A percentile compares a stretch with the other conserved stretches of the same genome.
Conservation (phyloP, 1,140 invertebrate species). For the Sitobion miscanthi region DNA sequence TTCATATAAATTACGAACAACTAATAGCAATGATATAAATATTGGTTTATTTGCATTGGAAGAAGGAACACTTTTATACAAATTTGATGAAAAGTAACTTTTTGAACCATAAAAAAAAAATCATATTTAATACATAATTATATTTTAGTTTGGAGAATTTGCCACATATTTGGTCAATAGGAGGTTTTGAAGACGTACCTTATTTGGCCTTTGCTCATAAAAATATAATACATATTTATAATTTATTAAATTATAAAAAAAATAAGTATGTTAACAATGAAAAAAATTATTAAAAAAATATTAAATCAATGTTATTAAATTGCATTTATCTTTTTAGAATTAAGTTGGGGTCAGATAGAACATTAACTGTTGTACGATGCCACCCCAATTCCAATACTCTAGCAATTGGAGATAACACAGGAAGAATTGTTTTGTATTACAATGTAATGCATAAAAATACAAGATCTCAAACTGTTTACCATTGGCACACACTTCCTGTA, state of each 20-base stretch:
- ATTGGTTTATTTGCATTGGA: constrained; percentile 50
- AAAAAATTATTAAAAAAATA: constrained; percentile 54
- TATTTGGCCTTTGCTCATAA: constrained; percentile 59
- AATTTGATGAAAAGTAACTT: constrained; percentile 43
- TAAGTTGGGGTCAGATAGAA: constrained; percentile 63
- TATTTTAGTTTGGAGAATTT: constrained; percentile 40
- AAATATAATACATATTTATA: constrained; percentile 61
- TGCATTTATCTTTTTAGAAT: constrained; percentile 59
- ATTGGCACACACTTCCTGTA: constrained; percentile 83
- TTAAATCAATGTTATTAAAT: background rate
- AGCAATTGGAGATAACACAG: constrained; percentile 74
- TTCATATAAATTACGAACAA: constrained; percentile 12
- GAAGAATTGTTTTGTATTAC: constrained; percentile 71
- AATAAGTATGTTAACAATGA: constrained; percentile 57
- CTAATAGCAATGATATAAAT: constrained; percentile 4
- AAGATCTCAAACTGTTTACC: constrained; percentile 68
- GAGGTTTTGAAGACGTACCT: constrained; percentile 40
- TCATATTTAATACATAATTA: background rate
- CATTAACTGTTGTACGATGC: constrained; percentile 73
- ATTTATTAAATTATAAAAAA: constrained; percentile 61
- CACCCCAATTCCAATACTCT: constrained; percentile 74
- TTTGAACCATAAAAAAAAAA: background rate
- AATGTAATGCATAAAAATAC: constrained; percentile 57
- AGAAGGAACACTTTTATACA: constrained; percentile 16
- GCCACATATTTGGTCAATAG: constrained; percentile 47